Percentiles rank a stretch among this genome's conserved stretches.
Conservation (phyloP, 1,140 invertebrate genomes). For the Kradibia gibbosae region DNA sequence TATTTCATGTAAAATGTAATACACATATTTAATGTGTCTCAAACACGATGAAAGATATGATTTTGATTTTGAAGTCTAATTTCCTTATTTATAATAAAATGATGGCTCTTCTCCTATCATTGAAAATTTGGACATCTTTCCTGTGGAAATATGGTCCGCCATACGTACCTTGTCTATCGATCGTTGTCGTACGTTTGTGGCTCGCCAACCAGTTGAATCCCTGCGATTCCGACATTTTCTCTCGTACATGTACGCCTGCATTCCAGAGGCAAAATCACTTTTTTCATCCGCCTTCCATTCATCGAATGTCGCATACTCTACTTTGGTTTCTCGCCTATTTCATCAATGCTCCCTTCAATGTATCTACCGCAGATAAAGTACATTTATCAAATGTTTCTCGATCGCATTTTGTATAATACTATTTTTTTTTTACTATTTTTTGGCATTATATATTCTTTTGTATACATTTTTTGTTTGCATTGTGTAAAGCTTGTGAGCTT, state of each 20-base stretch:
- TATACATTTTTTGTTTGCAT: not conserved
- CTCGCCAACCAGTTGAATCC: constrained; percentile 38
- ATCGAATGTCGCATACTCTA: not conserved
- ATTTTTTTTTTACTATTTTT: constrained; percentile 2
- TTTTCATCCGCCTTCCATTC: not conserved
- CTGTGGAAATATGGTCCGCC: not conserved
- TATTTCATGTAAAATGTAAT: no score
- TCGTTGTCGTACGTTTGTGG: constrained; percentile 12
- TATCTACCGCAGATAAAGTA: not conserved
- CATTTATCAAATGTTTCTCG: constrained; percentile 36
- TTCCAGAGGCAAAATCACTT: constrained; percentile 31
- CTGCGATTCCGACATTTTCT: not conserved
- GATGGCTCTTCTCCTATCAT: not conserved
- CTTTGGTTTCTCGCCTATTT: not conserved
- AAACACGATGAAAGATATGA: not conserved
- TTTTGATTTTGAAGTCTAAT: not conserved
- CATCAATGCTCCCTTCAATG: not conserved
- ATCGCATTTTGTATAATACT: constrained; percentile 16
- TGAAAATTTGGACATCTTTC: not conserved
- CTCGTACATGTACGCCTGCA: not conserved
- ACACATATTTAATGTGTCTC: not conserved
- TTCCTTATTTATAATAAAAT: not conserved
- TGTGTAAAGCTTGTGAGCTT: no score
- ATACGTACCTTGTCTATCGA: not conserved
- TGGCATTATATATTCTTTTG: not conserved